Percentiles rank a stretch among this genome's conserved stretches.
These are phyloP conservation scores for Polietes domitor DNA, from an alignment of 2,888 invertebrate species.

Conservation along the genomic window DNA sequence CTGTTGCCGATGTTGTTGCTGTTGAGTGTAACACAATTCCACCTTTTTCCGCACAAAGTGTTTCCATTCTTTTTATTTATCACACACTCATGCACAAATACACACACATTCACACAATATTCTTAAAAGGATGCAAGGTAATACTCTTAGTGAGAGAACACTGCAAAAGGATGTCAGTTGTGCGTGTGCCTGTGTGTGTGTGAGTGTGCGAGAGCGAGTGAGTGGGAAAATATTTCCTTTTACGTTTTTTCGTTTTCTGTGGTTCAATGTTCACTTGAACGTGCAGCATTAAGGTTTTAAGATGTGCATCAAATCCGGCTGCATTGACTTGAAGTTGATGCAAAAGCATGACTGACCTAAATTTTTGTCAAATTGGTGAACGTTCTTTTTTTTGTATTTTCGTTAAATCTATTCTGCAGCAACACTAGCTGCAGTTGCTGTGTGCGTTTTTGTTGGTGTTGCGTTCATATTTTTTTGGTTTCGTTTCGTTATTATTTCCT, in stretches of 20 bases:
- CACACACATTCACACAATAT: not conserved
- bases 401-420: conserved; percentile 21
- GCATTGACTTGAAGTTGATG: conserved; percentile 52
- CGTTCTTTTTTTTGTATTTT: conserved; percentile 1
- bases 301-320: conserved; percentile 31
- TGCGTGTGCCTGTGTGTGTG: not conserved
- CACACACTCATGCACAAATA: not conserved
- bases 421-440: not conserved
- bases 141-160: not conserved
- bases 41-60: not conserved
- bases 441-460: not conserved
- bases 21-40: not conserved
- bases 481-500: not conserved
- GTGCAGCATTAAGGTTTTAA: conserved; percentile 19
- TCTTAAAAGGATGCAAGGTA: conserved; percentile 27
- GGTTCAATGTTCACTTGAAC: conserved; percentile 2
- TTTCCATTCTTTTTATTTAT: not conserved
- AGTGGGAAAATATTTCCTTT: conserved; percentile 11
- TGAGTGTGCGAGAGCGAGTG: not conserved
- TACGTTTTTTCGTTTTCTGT: not conserved
- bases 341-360: conserved; percentile 58
- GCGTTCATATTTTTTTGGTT: not conserved
- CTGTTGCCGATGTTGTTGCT: no score
- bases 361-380: conserved; percentile 60
- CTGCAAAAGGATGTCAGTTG: not conserved